Evolutionary conservation across 2,113 vertebrate species (phyloP), one percentile per base, ranked within the genome.

Genomic region (Eubucco bourcierii): DNA sequence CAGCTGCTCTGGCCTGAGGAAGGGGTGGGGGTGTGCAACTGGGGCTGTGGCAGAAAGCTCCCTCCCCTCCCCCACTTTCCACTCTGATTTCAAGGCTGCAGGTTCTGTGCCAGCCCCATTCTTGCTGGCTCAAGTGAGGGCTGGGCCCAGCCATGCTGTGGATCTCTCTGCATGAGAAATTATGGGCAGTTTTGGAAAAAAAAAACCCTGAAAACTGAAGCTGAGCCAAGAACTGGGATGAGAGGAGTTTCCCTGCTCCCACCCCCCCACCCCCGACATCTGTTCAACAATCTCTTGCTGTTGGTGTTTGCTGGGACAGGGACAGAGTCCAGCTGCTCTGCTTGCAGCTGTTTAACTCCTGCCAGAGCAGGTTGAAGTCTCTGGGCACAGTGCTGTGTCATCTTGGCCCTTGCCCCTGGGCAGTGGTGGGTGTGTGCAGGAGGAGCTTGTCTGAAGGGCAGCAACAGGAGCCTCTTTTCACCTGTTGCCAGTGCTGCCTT

Each of bases 111-210:
- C 47, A 86, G 84, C 58, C 58, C 73, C 31, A 24, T 74, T 15
- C 10, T 59, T 46, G 1, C 28, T 33, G 81, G 21, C 46, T 24
- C 27, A 2, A 5, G 37, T 28, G 16, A 6, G 31, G 11, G 12
- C 7, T 65, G 81, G 16, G 27, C 64, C 63, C 0, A 0, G 16
- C 0, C 0, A 9, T 27, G 2, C 52, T 23, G 4, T 13, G 37
- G 25, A 3, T 82, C 20, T 70, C 90, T 56, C 44, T 59, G 18
- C 19, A 0, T 52, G 68, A 74, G 47, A 20, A 70, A n/a, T 77
- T 77, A 60, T 0, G 2, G 67, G 28, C 15, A 28, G 19, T 86
- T 94, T 60, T 29, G 61, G 80, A 88, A 61, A 15, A 68, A 84
- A 92, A 58, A 33, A 56, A 13, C 68, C 80, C 85, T 61, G 47